phyloP scores from a whole-genome alignment of 2,113 vertebrate species.

The Tinamus guttatus region DNA sequence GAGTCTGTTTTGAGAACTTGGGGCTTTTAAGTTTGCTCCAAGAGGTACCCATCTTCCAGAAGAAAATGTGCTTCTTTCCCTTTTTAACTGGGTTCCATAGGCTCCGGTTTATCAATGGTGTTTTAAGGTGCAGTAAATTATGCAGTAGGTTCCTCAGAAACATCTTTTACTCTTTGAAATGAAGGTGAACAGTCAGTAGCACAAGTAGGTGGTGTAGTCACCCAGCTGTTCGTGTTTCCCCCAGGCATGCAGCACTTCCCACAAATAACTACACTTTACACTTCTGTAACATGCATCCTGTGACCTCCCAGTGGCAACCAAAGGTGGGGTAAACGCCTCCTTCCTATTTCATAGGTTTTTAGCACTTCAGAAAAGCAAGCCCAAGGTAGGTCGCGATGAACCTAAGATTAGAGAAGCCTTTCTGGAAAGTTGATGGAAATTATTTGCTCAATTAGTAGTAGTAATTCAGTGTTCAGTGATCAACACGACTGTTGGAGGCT shows the following conservation, averaged over 20 bases:
- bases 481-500: background rate
- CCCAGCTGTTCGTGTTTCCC: slow-evolving; percentile 21
- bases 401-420: background rate
- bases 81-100: background rate
- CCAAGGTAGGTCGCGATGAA: background rate
- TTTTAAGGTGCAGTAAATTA: background rate
- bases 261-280: slow-evolving; percentile 15
- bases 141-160: background rate
- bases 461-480: background rate
- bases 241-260: background rate
- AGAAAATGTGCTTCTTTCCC: background rate
- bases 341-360: background rate
- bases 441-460: background rate
- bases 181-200: background rate
- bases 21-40: background rate
- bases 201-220: background rate
- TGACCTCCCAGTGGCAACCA: background rate
- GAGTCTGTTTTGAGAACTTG: background rate
- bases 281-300: background rate
- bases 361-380: background rate
- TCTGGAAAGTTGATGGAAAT: background rate
- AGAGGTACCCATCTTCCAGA: background rate
- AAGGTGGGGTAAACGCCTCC: background rate
- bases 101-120: background rate
- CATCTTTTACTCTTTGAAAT: background rate